phyloP scores from a whole-genome alignment of 2,113 vertebrate genomes.

The Felis chaus region DNA sequence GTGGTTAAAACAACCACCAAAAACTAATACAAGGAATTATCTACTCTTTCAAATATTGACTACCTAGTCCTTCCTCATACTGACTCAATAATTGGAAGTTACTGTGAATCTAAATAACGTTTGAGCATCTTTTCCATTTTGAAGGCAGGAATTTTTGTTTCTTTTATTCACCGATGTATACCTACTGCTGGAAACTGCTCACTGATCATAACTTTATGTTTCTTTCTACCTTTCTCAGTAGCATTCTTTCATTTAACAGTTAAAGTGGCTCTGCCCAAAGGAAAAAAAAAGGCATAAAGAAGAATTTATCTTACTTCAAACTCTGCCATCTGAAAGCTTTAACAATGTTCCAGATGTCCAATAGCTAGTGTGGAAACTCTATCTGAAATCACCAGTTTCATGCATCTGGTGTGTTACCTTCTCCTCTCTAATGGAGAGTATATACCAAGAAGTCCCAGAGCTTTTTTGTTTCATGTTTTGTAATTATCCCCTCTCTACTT shows the following conservation, averaged over 20 bases:
- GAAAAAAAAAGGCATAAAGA: neutral
- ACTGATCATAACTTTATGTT: neutral
- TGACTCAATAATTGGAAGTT: neutral
- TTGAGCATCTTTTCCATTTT: neutral
- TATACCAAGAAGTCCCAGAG: slow-evolving; percentile 14
- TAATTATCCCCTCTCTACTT: slow-evolving; percentile 1
- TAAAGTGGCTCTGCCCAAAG: neutral
- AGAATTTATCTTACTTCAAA: slow-evolving; percentile 8
- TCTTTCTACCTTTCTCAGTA: slow-evolving; percentile 3
- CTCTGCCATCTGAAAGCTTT: neutral
- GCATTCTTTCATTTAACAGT: neutral
- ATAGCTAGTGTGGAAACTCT: slow-evolving; percentile 3
- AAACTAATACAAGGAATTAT: neutral
- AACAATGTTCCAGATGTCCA: slow-evolving; percentile 10
- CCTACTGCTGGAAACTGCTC: neutral
- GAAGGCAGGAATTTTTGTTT: neutral
- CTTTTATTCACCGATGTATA: neutral
- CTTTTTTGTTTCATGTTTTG: neutral
- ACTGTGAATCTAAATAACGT: neutral
- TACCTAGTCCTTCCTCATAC: neutral
- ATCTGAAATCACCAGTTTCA: neutral
- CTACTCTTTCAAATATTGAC: neutral
- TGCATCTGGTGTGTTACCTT: neutral
- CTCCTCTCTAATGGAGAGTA: neutral
- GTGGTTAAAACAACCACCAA: neutral